Conservation (phyloP, 1,140 invertebrate species). For the Drosophila lacertosa region DNA sequence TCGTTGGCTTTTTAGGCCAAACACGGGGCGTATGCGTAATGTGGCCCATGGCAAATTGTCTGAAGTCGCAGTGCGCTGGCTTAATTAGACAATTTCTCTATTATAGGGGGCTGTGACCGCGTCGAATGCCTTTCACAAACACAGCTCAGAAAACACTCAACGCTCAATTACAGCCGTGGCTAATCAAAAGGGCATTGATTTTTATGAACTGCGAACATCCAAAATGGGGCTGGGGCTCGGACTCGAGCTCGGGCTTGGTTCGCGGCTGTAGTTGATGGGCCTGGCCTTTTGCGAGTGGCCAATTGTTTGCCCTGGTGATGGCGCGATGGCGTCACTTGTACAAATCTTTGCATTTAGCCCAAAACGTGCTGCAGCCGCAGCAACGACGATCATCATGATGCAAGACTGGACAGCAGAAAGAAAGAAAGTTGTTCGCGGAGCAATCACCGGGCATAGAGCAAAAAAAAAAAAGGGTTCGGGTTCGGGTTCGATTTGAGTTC, state of each 20-base stretch:
- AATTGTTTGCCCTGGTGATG: constrained; percentile 38
- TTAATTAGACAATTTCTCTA: constrained; percentile 81
- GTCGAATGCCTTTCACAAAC: constrained; percentile 64
- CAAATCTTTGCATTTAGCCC: constrained; percentile 74
- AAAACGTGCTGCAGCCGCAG: constrained; percentile 60
- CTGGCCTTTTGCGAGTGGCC: constrained; percentile 4
- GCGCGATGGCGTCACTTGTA: constrained; percentile 64
- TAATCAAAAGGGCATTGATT: constrained; percentile 80
- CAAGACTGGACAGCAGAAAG: constrained; percentile 58
- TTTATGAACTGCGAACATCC: constrained; percentile 71
- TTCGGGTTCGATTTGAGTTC: constrained; percentile 10
- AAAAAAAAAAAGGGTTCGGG: constrained; percentile 35
- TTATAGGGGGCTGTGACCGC: constrained; percentile 28
- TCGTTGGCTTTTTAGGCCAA: no score
- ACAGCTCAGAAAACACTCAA: constrained; percentile 29
- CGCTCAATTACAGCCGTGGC: constrained; percentile 68
- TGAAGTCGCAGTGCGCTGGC: constrained; percentile 38
- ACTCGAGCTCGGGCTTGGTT: background rate
- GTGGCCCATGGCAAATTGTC: constrained; percentile 58
- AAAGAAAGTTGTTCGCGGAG: constrained; percentile 72
- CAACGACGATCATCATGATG: constrained; percentile 54
- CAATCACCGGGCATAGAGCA: constrained; percentile 44
- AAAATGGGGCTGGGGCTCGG: background rate
- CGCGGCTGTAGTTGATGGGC: constrained; percentile 6
- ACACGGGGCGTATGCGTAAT: constrained; percentile 71